phyloP scores from a whole-genome alignment of 2,113 vertebrate genomes.

The Tonatia bakeri region DNA sequence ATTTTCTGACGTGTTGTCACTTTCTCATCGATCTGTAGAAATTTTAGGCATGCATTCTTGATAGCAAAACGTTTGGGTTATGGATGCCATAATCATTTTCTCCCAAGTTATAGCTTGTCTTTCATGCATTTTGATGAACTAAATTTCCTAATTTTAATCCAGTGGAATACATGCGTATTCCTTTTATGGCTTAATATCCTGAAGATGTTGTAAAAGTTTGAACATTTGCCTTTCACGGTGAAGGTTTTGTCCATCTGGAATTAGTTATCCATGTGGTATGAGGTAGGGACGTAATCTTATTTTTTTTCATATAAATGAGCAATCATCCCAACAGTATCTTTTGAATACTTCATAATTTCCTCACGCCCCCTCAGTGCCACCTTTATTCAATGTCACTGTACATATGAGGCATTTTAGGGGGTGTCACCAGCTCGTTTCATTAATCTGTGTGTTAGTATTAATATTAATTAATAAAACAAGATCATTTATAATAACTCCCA shows the following conservation, averaged over 20 bases:
- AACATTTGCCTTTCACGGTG: neutral
- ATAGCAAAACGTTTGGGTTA: neutral
- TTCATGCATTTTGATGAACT: neutral
- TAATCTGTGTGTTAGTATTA: neutral
- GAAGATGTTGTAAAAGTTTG: neutral
- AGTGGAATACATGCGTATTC: neutral
- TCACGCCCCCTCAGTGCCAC: accelerated
- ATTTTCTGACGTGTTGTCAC: neutral
- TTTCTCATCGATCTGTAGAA: neutral
- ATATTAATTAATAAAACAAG: neutral
- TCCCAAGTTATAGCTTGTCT: neutral
- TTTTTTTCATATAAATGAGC: neutral
- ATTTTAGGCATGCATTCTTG: neutral
- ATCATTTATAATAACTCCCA: neutral
- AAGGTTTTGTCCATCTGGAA: neutral
- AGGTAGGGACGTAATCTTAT: neutral
- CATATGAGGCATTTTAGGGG: neutral
- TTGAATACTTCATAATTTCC: accelerated
- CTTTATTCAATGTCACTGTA: neutral
- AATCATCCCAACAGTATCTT: neutral
- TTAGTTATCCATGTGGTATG: neutral
- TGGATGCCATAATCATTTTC: neutral
- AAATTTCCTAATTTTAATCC: neutral
- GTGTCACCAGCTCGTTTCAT: neutral
- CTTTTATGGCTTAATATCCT: neutral